Percentiles rank a stretch among this genome's conserved stretches.
Evolutionary conservation across 1,140 invertebrate species (phyloP).

Genomic region (Parasteatoda tepidariorum): DNA sequence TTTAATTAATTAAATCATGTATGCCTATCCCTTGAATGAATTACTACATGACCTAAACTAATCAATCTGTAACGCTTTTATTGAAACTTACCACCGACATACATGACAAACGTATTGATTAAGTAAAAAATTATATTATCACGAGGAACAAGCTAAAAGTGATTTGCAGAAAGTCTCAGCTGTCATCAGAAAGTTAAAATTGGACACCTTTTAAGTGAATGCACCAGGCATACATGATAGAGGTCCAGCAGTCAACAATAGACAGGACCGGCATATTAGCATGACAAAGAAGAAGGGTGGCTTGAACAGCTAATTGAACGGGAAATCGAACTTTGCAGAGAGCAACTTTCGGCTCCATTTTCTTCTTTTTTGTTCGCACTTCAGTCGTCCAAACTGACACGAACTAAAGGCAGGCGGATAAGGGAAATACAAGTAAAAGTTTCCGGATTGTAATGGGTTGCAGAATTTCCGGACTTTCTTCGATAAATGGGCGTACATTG

Average conservation of each 20-base stretch:
- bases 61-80: too few relatives aligned
- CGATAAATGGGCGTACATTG: not conserved
- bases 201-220: not conserved
- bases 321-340: conserved; percentile 9
- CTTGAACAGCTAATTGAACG: conserved; percentile 18
- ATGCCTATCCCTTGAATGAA: too few relatives aligned
- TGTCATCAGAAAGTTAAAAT: not conserved
- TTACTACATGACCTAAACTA: too few relatives aligned
- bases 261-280: not conserved
- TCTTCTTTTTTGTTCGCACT: not conserved
- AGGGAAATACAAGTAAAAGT: not conserved
- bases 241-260: conserved; percentile 9
- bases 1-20: too few relatives aligned
- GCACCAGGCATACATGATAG: conserved; percentile 5
- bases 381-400: not conserved
- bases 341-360: not conserved
- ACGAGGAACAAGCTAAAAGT: too few relatives aligned
- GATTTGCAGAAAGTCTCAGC: conserved; percentile 21
- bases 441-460: not conserved
- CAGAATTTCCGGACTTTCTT: conserved; percentile 1
- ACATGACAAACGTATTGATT: too few relatives aligned
- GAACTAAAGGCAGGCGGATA: not conserved
- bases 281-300: conserved; percentile 5
- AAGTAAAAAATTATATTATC: too few relatives aligned
- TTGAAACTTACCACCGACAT: too few relatives aligned